Base-by-base conservation (phyloP, 1,140 invertebrate species). In the Aphidius gifuensis region DNA sequence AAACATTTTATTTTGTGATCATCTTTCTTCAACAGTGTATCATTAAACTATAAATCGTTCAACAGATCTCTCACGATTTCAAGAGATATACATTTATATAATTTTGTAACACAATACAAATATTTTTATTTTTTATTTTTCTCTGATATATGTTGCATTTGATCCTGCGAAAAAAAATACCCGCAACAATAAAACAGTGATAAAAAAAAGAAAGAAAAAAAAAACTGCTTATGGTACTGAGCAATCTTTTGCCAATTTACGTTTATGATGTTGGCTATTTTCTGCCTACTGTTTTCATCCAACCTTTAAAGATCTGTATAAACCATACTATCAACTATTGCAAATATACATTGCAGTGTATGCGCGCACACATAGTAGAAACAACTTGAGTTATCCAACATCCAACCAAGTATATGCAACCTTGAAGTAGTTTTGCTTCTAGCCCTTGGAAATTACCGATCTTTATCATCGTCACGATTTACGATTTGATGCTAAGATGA, bases 401-500 rank as follows among this genome's bases (percentile, higher is more conserved):
- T 16, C 16, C 16, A 16, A 16, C 16, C 16, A 21, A 21, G 9
- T 6, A 8, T 50, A 16, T 38, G 46, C 60, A 68, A 74, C 69
- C 68, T 74, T 71, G 68, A 69, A 63, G 62, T 39, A 59, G 64
- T 65, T 64, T 51, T 59, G 58, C 42, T 44, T 21, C 9, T 38
- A 54, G 53, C 65, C 59, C 67, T 64, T 63, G 45, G 64, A 58
- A 65, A 68, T 60, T 68, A 66, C 64, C 60, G 70, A 72, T 69
- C 67, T 54, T 32, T 70, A 71, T 69, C 67, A 56, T 32, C 38
- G 46, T 70, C 68, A 66, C 67, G 67, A 69, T 72, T 70, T 69
- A 70, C 67, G 56, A 58, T 40, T 23, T 42, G 40, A 44, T 64
- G 58, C 46, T 40, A 49, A 54, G 58, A 53, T 61, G 64, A 59